A percentile compares a stretch with the other conserved stretches of the same genome.
Evolutionary conservation across 2,113 vertebrate species (phyloP).

Genomic region (Callipepla squamata): DNA sequence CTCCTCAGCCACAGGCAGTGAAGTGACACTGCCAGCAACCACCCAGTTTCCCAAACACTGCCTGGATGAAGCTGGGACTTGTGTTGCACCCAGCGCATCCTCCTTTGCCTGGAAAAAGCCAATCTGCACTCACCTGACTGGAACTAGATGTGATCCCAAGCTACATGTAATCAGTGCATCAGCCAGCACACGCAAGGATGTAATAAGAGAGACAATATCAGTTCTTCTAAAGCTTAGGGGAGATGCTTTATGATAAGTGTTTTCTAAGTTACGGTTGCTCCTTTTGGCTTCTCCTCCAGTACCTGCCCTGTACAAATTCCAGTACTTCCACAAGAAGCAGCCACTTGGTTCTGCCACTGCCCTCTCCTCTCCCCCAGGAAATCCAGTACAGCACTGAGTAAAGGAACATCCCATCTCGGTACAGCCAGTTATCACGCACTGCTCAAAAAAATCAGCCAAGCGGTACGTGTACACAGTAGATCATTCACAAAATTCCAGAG

Average conservation of each 20-base stretch:
- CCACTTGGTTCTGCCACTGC: background rate
- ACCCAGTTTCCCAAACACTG: background rate
- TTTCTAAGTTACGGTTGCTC: background rate
- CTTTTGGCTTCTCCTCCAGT: background rate
- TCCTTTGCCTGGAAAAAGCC: background rate
- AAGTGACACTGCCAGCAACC: rapidly evolving
- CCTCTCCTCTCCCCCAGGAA: background rate
- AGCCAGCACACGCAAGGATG: background rate
- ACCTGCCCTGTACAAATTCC: background rate
- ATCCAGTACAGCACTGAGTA: background rate
- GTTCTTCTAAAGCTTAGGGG: background rate
- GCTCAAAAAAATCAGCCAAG: background rate
- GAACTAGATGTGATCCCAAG: background rate
- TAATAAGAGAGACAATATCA: background rate
- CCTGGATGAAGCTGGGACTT: background rate
- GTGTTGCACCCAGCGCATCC: background rate
- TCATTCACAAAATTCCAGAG: background rate
- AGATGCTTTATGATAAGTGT: background rate
- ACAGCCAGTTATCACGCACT: background rate
- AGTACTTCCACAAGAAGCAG: background rate
- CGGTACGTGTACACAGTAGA: background rate
- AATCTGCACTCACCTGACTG: background rate
- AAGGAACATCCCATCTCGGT: background rate
- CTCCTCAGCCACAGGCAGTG: background rate
- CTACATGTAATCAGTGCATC: background rate